Evolutionary conservation across 2,888 invertebrate genomes (phyloP).

Genomic region (Acrocyrtus sp.): DNA sequence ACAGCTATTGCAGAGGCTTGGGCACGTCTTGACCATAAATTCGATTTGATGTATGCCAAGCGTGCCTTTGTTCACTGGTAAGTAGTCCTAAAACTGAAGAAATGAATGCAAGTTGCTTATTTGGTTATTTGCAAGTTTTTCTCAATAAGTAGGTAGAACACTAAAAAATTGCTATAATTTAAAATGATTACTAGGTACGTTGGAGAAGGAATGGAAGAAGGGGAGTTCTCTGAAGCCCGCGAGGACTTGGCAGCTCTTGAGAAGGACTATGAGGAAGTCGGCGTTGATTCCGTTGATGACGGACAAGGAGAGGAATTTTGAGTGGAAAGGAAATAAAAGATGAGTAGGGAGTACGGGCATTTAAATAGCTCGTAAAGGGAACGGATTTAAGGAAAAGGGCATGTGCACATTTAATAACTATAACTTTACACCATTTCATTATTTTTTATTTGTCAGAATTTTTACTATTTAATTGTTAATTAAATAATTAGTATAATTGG

Average conservation of each 20-base stretch:
- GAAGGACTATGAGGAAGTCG: slow-evolving; percentile 57
- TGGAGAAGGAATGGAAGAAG: slow-evolving; percentile 70
- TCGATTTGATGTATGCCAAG: slow-evolving; percentile 97
- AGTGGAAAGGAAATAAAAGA: slow-evolving; percentile 27
- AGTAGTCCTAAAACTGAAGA: slow-evolving; percentile 70
- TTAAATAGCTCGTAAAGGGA: background rate
- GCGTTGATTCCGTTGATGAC: slow-evolving; percentile 31
- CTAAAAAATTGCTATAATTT: slow-evolving; percentile 65
- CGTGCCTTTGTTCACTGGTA: slow-evolving; percentile 95
- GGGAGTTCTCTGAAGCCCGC: slow-evolving; percentile 61
- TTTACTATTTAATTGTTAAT: too few relatives aligned
- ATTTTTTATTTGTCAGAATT: too few relatives aligned
- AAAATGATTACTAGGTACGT: slow-evolving; percentile 74
- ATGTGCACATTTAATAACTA: background rate
- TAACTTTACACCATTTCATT: too few relatives aligned
- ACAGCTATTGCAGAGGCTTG: slow-evolving; percentile 97
- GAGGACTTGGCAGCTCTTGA: slow-evolving; percentile 59
- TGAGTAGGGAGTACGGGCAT: too few relatives aligned
- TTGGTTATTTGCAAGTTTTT: slow-evolving; percentile 83
- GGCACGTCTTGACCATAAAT: slow-evolving; percentile 96
- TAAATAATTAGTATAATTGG: too few relatives aligned
- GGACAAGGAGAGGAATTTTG: slow-evolving; percentile 27
- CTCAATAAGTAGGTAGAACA: slow-evolving; percentile 70
- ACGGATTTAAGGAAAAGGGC: background rate
- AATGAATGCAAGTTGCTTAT: slow-evolving; percentile 68